phyloP scores from a whole-genome alignment of 53 echinoderm and acorn worm genomes.

The Echinometra lucunter region DNA sequence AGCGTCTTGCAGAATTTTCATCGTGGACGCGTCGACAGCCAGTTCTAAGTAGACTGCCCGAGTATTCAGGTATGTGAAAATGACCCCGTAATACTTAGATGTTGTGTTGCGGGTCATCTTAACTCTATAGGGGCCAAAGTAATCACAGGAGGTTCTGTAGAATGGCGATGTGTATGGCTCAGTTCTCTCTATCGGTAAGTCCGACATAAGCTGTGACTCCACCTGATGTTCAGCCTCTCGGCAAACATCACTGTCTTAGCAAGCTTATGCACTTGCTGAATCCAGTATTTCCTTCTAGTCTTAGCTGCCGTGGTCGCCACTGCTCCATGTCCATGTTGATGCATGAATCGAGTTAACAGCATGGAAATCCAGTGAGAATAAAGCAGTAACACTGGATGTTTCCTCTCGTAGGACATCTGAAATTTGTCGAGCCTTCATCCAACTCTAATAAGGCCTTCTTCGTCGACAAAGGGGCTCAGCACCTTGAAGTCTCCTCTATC shows the following conservation, averaged over 20 bases:
- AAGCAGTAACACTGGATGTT: constrained; percentile 77
- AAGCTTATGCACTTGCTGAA: constrained; percentile 59
- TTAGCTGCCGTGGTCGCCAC: constrained; percentile 77
- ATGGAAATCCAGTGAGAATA: constrained; percentile 67
- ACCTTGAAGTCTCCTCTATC: too few relatives aligned
- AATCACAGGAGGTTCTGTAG: constrained; percentile 69
- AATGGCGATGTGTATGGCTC: constrained; percentile 74
- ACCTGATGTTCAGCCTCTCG: constrained; percentile 37
- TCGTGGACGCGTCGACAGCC: constrained; percentile 77
- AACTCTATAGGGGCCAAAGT: constrained; percentile 68
- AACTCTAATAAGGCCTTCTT: neutral
- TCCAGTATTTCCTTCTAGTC: constrained; percentile 63
- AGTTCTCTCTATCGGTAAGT: constrained; percentile 55
- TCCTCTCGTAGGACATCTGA: constrained; percentile 66
- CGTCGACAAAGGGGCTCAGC: neutral
- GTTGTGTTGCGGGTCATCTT: constrained; percentile 47
- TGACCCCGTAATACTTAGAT: constrained; percentile 62
- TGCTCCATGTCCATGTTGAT: constrained; percentile 79
- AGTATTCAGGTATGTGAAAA: constrained; percentile 77
- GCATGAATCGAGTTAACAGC: constrained; percentile 71
- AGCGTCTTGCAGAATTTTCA: constrained; percentile 77
- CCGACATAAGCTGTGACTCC: constrained; percentile 64
- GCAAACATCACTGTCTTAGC: constrained; percentile 73
- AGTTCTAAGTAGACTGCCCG: constrained; percentile 81
- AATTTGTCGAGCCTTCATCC: constrained; percentile 68